Evolutionary conservation across 2,797 vertebrate genomes (phyloP).

Genomic region (Acanthiza pusilla): DNA sequence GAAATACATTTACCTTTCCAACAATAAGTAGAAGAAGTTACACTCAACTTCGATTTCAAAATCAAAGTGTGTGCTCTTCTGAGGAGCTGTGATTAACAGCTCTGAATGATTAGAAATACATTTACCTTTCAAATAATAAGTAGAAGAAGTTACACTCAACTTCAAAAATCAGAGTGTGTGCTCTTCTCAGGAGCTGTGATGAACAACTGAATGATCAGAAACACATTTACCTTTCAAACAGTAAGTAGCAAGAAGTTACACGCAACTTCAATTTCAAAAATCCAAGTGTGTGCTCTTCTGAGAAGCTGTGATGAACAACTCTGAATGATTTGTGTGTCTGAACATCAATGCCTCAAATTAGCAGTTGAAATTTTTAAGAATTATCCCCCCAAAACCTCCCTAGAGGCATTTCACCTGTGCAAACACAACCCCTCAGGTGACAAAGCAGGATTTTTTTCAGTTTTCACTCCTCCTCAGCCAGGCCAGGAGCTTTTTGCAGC

Average conservation of each 20-base stretch:
- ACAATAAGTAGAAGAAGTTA: background rate
- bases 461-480: background rate
- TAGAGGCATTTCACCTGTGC: background rate
- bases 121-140: background rate
- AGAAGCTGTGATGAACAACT: background rate
- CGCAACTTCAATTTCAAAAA: background rate
- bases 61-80: too few species aligned
- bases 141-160: background rate
- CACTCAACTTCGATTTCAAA: too few species aligned
- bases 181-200: background rate
- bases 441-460: background rate
- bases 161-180: too few species aligned
- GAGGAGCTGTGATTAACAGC: background rate
- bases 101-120: background rate
- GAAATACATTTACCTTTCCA: background rate
- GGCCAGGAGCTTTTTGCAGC: background rate
- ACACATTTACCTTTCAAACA: too few species aligned
- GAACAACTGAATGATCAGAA: background rate
- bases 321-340: background rate
- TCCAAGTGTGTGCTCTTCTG: background rate
- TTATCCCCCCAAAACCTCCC: background rate
- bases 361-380: background rate
- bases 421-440: background rate
- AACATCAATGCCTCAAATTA: background rate
- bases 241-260: background rate